Conservation (phyloP, 2,113 vertebrate species). For the Chiloscyllium plagiosum region DNA sequence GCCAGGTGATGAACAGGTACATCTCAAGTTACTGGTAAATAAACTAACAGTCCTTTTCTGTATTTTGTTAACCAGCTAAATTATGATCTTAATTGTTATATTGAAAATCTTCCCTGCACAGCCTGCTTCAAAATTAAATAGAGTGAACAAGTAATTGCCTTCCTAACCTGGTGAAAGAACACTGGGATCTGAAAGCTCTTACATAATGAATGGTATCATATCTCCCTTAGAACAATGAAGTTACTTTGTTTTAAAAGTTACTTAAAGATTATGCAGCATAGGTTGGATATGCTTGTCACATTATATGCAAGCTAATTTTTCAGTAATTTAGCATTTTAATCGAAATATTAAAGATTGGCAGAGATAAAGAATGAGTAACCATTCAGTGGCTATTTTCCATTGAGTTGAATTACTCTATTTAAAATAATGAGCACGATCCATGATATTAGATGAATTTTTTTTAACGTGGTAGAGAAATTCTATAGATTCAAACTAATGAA, state of each 20-base stretch:
- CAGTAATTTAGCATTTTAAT: not conserved
- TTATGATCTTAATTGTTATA: not conserved
- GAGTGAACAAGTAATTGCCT: not conserved
- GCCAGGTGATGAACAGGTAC: not conserved
- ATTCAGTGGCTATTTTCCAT: not conserved
- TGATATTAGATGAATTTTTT: not conserved
- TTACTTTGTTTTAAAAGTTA: slow-evolving; percentile 23
- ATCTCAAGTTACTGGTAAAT: slow-evolving; percentile 15
- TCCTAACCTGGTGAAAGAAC: not conserved
- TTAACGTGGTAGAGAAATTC: not conserved
- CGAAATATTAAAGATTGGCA: not conserved
- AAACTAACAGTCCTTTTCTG: not conserved
- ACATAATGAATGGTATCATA: not conserved
- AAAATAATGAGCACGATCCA: not conserved
- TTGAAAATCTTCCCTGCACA: not conserved
- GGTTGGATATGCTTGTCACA: not conserved
- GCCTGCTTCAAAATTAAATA: not conserved
- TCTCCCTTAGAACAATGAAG: not conserved
- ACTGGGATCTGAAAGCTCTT: not conserved
- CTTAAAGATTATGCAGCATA: not conserved
- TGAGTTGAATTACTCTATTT: not conserved
- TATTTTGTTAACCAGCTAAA: not conserved
- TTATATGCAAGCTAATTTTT: not conserved
- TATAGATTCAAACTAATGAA: not conserved
- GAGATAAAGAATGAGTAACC: not conserved